phyloP scores from a whole-genome alignment of 1,140 invertebrate genomes.

The Aphaenogaster rudis region DNA sequence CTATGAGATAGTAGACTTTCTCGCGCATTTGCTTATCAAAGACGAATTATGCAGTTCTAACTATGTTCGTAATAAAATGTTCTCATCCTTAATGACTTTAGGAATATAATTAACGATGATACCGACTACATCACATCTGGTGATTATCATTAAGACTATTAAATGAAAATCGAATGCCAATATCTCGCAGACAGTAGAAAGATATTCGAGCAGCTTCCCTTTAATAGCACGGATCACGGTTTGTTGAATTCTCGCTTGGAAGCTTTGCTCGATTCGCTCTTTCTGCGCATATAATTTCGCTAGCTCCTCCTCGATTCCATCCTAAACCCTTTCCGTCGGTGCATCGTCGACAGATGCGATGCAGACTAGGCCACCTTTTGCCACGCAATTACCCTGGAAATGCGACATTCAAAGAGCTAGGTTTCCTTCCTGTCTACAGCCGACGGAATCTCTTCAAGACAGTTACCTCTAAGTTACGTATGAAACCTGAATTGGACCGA shows the following conservation, averaged over 20 bases:
- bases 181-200: neutral
- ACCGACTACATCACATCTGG: neutral
- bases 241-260: conserved; percentile 38
- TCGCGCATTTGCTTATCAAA: conserved; percentile 11
- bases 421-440: conserved; percentile 30
- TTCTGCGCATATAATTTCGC: conserved; percentile 50
- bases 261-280: conserved; percentile 48
- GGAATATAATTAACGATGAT: neutral
- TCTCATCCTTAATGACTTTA: neutral
- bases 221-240: conserved; percentile 31
- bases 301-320: conserved; percentile 15
- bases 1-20: neutral
- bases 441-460: neutral
- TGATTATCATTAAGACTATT: neutral
- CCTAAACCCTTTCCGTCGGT: conserved; percentile 27
- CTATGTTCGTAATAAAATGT: neutral
- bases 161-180: conserved; percentile 30
- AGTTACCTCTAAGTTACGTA: neutral
- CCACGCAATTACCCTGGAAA: conserved; percentile 48
- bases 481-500: conserved; percentile 13
- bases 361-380: conserved; percentile 44
- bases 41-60: conserved; percentile 22
- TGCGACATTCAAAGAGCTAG: conserved; percentile 45
- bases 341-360: conserved; percentile 26
- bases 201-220: conserved; percentile 39